Evolutionary conservation across 2,113 vertebrate genomes (phyloP), one percentile per base, ranked within the genome.

Genomic region (Colaptes auratus): DNA sequence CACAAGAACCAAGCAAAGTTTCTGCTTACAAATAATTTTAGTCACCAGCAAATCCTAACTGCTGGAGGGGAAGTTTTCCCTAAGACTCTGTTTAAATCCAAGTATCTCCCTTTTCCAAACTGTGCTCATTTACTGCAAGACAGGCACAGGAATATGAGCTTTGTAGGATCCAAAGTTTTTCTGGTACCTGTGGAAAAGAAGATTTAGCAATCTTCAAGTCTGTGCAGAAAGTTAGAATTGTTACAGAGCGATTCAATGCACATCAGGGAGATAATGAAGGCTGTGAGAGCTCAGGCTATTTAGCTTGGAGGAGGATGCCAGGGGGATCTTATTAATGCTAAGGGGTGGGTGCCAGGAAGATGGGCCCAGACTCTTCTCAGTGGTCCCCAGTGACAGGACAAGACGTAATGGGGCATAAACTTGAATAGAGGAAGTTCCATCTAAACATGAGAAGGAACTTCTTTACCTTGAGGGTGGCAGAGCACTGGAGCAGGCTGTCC

Each of bases 81-180:
- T 72, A 46, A 88, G 46, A 53, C 33, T 27, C 61, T 11, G 0
- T 65, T 84, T 59, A 77, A 78, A 84, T 70, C 53, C 31, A 76
- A 83, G 20, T 52, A 89, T 46, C 44, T 27, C 24, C 36, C 73
- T 80, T 90, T 72, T 81, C 53, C 78, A 74, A 64, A 42, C 50
- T 3, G 1, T 36, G 35, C 23, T 95, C 86, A 46, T 88, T 88
- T 89, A 91, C 56, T 76, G 84, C 60, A 91, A 92, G 86, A 93
- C 75, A 75, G 86, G 61, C 2, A 1, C 65, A 78, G 71, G 18
- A 25, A 61, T 78, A 59, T 65, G 77, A 87, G 44, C 33, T 86
- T 65, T 59, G 15, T 87, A 33, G 1, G 0, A 90, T 80, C 59
- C 91, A 33, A 9, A 30, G n/a, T 70, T 82, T 89, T 55, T 53